Evolutionary conservation across 1,140 invertebrate species (phyloP), one percentile per base, ranked within the genome.

Genomic region (Hylaeus anthracinus): DNA sequence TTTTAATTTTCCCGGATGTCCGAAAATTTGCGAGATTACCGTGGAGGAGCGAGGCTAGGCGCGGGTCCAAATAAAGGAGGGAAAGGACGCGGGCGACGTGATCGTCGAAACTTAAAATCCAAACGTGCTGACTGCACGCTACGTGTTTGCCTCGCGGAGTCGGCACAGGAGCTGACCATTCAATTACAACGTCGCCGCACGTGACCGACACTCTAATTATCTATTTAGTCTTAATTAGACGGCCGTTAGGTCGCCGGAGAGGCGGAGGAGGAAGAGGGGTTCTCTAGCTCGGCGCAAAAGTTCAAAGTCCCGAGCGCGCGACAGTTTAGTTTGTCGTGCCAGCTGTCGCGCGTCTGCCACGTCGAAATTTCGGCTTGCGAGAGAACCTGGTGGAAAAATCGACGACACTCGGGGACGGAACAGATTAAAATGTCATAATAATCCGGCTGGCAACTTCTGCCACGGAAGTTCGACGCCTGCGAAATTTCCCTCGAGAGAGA

Each of bases 121-220:
- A 84, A 86, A 86, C 85, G 81, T 79, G 86, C 86, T 87, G 86
- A 87, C 85, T 78, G 77, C 65, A 84, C 78, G 72, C 53, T 81
- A 91, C 90, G 88, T 89, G 89, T 89, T 90, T 88, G 86, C 77
- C 81, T 88, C 71, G 72, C 80, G 79, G 85, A 83, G 83, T 78
- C 76, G 61, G 60, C 64, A 58, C 15, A 26, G 61, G 39, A 73
- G 89, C 88, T 92, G 90, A 92, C 90, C 90, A 90, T 91, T 90
- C 90, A 91, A 91, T 92, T 92, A 89, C 89, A 83, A 87, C 86
- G 83, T 60, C 69, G 69, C 86, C 82, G 88, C 86, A 91, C 91
- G 91, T 92, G 91, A 92, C 91, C 88, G 90, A 92, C 89, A 92
- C 91, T 88, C 90, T 91, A 91, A 92, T 92, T 92, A 92, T 91